These are phyloP conservation scores for Ephydatia muelleri DNA, from an alignment of 37 sponge, comb jelly and placozoan species.

Conservation along the genomic window DNA sequence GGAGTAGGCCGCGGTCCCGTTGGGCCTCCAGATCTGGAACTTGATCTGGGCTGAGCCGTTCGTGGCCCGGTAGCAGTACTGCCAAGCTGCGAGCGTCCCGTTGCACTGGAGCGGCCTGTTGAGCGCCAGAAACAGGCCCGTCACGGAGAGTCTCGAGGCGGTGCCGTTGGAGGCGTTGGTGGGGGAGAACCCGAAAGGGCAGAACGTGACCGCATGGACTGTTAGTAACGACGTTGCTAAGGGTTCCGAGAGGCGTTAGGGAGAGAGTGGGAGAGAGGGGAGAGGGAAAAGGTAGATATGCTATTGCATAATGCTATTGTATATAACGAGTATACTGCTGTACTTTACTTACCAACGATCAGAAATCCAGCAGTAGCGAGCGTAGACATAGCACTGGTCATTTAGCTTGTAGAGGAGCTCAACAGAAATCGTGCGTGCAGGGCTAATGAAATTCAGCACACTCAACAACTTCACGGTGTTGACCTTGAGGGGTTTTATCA, in stretches of 20 bases:
- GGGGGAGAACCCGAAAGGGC: not conserved
- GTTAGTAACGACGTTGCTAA: not conserved
- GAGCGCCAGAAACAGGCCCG: not conserved
- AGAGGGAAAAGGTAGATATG: no score
- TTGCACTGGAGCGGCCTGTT: not conserved
- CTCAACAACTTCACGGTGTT: no score
- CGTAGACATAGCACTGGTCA: no score
- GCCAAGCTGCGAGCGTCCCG: slow-evolving; percentile 75
- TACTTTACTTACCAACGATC: no score
- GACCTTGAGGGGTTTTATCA: no score
- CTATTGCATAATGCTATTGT: no score
- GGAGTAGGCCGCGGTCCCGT: not conserved
- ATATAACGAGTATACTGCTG: no score
- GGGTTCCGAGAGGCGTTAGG: no score
- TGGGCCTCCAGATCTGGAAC: not conserved
- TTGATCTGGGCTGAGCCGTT: slow-evolving; percentile 84
- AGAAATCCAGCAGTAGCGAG: no score
- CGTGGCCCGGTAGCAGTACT: slow-evolving; percentile 71
- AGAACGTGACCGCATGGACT: not conserved
- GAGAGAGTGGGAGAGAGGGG: not conserved
- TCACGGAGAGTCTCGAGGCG: not conserved
- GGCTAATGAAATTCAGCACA: no score
- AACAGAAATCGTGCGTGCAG: no score
- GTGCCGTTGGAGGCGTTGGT: not conserved
- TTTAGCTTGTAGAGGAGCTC: no score